Percentiles rank a stretch among this genome's conserved stretches.
phyloP scores from a whole-genome alignment of 2,113 vertebrate species.

The Phyllostomus hastatus region DNA sequence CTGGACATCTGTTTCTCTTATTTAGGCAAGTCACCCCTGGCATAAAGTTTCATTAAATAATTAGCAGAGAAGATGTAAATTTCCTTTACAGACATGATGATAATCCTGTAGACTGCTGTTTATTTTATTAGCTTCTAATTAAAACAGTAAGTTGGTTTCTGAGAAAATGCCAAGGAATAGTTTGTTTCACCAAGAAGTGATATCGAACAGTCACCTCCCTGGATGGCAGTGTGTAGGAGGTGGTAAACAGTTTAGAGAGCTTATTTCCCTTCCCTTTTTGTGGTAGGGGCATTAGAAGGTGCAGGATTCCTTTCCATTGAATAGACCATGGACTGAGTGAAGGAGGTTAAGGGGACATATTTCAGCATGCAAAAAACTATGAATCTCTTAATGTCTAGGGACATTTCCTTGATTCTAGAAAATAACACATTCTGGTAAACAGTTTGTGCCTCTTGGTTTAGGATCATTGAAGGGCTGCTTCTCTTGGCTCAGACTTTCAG shows the following conservation, averaged over 20 bases:
- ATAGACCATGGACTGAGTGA: background rate
- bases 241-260: background rate
- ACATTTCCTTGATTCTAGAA: background rate
- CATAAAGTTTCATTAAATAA: conserved; percentile 68
- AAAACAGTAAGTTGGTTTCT: conserved; percentile 50
- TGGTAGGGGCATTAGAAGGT: background rate
- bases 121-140: conserved; percentile 68
- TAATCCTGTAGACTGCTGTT: conserved; percentile 42
- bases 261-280: background rate
- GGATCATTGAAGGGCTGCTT: background rate
- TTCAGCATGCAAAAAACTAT: background rate
- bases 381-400: background rate
- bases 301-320: background rate
- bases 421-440: background rate
- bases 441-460: background rate
- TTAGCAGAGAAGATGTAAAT: conserved; percentile 53
- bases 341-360: background rate
- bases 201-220: background rate
- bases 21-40: conserved; percentile 48
- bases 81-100: conserved; percentile 44
- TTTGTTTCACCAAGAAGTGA: conserved; percentile 37
- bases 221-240: background rate
- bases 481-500: background rate
- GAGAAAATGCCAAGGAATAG: conserved; percentile 47
- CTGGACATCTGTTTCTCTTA: conserved; percentile 69